Conservation (phyloP, 2,113 vertebrate genomes). For the Enhydra lutris region DNA sequence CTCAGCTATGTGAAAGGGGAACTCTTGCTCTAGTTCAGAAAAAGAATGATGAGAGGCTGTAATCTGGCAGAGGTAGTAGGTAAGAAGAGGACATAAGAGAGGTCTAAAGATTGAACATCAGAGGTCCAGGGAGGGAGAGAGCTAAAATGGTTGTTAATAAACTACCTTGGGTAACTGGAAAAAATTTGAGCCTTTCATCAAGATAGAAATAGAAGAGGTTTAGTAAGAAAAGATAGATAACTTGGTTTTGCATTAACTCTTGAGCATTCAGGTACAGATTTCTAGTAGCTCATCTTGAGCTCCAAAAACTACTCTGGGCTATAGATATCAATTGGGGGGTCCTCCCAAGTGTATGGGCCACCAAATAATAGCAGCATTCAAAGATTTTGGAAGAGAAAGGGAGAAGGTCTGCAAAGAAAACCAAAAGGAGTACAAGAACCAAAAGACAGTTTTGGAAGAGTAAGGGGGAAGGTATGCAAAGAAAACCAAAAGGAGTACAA, state of each 20-base stretch:
- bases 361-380: neutral
- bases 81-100: neutral
- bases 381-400: neutral
- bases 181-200: neutral
- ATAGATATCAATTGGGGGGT: neutral
- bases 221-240: neutral
- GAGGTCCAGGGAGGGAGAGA: fast-evolving
- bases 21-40: neutral
- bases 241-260: neutral
- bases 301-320: neutral
- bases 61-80: neutral
- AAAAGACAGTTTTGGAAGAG: neutral
- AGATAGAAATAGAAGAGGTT: neutral
- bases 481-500: neutral
- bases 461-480: neutral
- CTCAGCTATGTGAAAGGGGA: neutral
- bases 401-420: neutral
- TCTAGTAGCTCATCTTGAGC: neutral
- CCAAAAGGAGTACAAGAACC: neutral
- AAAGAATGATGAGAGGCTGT: neutral
- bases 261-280: neutral
- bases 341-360: neutral
- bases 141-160: neutral
- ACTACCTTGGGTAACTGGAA: neutral
- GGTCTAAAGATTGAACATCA: neutral